Evolutionary conservation across 2,797 vertebrate genomes (phyloP).

Genomic region (Tangara arthus): DNA sequence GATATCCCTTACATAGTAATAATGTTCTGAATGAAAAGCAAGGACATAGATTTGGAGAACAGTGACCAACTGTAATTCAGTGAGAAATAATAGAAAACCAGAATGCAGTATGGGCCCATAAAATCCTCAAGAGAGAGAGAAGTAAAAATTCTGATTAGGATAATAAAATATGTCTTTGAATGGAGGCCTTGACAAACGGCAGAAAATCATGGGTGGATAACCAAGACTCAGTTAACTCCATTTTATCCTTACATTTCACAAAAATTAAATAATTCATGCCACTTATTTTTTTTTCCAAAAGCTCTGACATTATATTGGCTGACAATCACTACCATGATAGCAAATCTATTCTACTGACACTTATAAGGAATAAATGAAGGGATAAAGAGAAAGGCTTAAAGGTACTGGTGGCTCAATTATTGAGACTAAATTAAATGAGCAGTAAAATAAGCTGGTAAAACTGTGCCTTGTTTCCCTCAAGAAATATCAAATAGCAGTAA

Average conservation of each 20-base stretch:
- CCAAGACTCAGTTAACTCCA: not conserved
- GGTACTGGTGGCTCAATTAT: not conserved
- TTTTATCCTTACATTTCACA: not conserved
- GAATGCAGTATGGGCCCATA: not conserved
- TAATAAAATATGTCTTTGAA: not conserved
- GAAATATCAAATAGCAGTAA: not conserved
- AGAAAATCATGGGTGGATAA: not conserved
- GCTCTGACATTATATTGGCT: not conserved
- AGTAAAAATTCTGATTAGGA: not conserved
- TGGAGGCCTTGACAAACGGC: not conserved
- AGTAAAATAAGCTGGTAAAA: not conserved
- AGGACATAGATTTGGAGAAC: not conserved
- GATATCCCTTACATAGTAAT: not conserved
- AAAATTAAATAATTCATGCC: constrained; percentile 25
- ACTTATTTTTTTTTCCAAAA: not conserved
- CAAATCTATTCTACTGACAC: not conserved
- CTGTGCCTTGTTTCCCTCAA: not conserved
- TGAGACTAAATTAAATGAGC: not conserved
- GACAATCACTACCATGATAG: not conserved
- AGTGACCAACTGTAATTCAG: not conserved
- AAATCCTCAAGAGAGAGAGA: not conserved
- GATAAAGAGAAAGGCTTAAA: not conserved
- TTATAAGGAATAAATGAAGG: not conserved
- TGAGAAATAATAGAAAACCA: constrained; percentile 4
- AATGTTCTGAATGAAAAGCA: not conserved